A percentile compares a stretch with the other conserved stretches of the same genome.
Evolutionary conservation across 92 coral and sea anemone species (phyloP).

Genomic region (Umimayanthus chanpuru): DNA sequence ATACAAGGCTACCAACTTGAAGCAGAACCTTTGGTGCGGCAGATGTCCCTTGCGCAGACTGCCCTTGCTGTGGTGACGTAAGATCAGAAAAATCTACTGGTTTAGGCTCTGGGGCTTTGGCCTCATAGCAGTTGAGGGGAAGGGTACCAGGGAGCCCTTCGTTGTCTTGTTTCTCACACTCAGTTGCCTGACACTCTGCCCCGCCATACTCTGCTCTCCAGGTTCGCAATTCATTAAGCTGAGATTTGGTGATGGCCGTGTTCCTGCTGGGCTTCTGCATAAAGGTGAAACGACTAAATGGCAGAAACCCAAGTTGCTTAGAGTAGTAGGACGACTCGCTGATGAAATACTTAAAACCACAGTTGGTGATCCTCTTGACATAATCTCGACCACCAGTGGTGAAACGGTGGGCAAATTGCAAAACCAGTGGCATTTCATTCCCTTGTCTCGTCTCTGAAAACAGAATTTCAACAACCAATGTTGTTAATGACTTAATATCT

Average conservation of each 20-base stretch:
- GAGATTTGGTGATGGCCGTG: conserved; percentile 34
- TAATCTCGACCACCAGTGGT: conserved; percentile 40
- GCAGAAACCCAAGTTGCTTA: conserved; percentile 32
- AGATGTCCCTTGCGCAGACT: too few relatives aligned
- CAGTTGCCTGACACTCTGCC: too few relatives aligned
- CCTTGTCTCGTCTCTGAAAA: conserved; percentile 47
- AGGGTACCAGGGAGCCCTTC: too few relatives aligned
- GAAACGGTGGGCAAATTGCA: conserved; percentile 49
- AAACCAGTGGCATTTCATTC: conserved; percentile 49
- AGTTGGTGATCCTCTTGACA: conserved; percentile 42
- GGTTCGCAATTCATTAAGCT: conserved; percentile 30
- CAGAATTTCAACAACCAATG: conserved; percentile 44
- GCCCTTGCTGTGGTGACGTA: too few relatives aligned
- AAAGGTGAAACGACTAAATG: conserved; percentile 38
- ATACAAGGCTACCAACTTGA: too few relatives aligned
- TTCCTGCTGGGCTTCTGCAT: conserved; percentile 44
- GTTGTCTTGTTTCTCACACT: too few relatives aligned
- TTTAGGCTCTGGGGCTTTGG: too few relatives aligned
- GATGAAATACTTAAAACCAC: conserved; percentile 35
- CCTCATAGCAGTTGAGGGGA: too few relatives aligned
- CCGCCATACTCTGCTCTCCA: conserved; percentile 50
- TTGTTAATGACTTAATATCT: conserved; percentile 26
- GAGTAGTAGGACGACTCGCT: conserved; percentile 42
- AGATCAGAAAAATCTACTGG: too few relatives aligned
- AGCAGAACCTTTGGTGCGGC: too few relatives aligned